Conservation (phyloP, 53 echinoderm and acorn worm species). For the Mesocentrotus franciscanus region DNA sequence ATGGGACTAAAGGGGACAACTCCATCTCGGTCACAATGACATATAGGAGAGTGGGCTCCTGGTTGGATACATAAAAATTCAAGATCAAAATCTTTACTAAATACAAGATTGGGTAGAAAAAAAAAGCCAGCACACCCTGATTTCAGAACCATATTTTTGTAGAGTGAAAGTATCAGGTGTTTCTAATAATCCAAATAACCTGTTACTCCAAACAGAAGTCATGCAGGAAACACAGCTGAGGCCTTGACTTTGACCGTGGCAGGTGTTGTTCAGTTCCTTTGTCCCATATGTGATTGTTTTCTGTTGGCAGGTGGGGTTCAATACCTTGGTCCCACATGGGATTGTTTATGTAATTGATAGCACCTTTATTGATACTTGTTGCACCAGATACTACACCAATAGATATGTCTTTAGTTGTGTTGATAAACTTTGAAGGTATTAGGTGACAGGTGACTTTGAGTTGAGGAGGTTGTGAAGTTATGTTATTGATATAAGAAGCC, state of each 20-base stretch:
- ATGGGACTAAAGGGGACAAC: not conserved
- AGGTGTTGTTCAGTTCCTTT: constrained; percentile 7
- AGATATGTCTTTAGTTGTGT: not conserved
- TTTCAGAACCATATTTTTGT: not conserved
- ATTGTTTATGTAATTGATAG: not conserved
- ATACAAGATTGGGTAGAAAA: not conserved
- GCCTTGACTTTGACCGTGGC: constrained; percentile 37
- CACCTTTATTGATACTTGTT: not conserved
- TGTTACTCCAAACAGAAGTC: constrained; percentile 26
- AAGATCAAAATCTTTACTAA: not conserved
- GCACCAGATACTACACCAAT: not conserved
- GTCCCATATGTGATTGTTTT: constrained; percentile 46
- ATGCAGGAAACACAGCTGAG: constrained; percentile 14
- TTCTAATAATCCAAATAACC: constrained; percentile 30
- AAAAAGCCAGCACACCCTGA: not conserved
- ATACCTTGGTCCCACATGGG: not conserved
- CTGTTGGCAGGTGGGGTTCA: not conserved
- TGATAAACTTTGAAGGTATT: not conserved
- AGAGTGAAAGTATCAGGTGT: not conserved
- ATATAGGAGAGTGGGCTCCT: not conserved
- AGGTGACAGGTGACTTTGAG: constrained; percentile 6
- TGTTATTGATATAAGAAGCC: not conserved
- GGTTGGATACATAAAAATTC: not conserved
- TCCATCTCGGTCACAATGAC: not conserved
- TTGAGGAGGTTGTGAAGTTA: not conserved